Evolutionary conservation across 2,797 vertebrate genomes (phyloP).

Genomic region (Malacoctenus gilli): DNA sequence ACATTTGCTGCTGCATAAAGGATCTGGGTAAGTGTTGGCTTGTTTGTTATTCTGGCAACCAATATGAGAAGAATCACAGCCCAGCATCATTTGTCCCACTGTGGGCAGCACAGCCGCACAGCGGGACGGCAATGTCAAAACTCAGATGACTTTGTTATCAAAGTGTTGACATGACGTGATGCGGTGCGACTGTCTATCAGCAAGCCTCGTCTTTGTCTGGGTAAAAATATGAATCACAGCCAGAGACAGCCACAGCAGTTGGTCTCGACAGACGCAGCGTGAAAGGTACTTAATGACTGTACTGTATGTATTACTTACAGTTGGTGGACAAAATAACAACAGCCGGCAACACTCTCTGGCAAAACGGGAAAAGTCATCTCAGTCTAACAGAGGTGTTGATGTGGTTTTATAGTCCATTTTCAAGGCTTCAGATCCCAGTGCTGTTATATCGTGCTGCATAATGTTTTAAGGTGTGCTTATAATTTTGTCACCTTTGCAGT

Average conservation of each 20-base stretch:
- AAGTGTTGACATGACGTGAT: slow-evolving; percentile 51
- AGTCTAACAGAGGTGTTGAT: slow-evolving; percentile 1
- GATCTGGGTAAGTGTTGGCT: slow-evolving; percentile 16
- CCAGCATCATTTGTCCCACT: slow-evolving; percentile 33
- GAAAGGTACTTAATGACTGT: slow-evolving; percentile 38
- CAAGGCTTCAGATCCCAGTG: not conserved
- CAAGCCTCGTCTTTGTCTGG: slow-evolving; percentile 37
- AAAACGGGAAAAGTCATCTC: not conserved
- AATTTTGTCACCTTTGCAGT: not conserved
- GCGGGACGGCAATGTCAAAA: slow-evolving; percentile 51
- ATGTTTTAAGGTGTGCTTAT: not conserved
- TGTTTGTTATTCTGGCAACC: slow-evolving; percentile 25
- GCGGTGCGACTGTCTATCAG: slow-evolving; percentile 39
- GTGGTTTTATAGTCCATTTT: not conserved
- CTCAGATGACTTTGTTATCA: slow-evolving; percentile 53
- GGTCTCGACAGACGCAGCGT: slow-evolving; percentile 17
- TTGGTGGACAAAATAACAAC: slow-evolving; percentile 33
- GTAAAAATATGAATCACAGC: slow-evolving; percentile 40
- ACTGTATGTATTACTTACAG: slow-evolving; percentile 37
- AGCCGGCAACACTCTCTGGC: not conserved
- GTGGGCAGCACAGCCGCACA: slow-evolving; percentile 36
- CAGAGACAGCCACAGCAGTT: slow-evolving; percentile 36
- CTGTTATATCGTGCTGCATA: not conserved
- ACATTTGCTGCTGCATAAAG: slow-evolving; percentile 13
- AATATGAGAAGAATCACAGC: slow-evolving; percentile 24